Evolutionary conservation across 2,888 invertebrate genomes (phyloP).

Genomic region (Andrena camellia): DNA sequence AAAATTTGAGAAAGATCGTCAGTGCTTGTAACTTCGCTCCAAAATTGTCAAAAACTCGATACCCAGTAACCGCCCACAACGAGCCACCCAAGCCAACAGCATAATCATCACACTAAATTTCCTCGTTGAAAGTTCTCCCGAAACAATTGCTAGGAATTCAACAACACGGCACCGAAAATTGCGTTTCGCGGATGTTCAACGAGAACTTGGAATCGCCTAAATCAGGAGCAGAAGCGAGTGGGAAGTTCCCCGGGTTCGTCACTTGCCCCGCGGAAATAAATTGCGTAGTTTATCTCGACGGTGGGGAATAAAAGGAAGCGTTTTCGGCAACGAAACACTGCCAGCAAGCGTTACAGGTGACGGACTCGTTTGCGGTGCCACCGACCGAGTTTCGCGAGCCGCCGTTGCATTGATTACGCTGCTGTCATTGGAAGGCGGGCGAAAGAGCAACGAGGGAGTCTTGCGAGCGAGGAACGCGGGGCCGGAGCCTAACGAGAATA

Average conservation of each 20-base stretch:
- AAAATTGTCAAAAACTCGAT: no score
- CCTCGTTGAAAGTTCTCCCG: not conserved
- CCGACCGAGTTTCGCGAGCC: conserved; percentile 25
- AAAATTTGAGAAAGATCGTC: no score
- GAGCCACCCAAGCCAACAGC: not conserved
- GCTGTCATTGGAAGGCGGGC: conserved; percentile 56
- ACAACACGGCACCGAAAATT: not conserved
- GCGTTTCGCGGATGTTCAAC: conserved; percentile 24
- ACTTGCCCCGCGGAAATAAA: conserved; percentile 20
- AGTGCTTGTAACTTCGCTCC: no score
- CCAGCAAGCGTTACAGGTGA: conserved; percentile 33
- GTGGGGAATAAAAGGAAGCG: conserved; percentile 24
- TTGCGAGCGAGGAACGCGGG: conserved; percentile 13
- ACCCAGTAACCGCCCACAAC: no score
- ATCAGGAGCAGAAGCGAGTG: conserved; percentile 10
- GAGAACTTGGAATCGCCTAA: conserved; percentile 19
- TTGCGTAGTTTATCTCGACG: conserved; percentile 42
- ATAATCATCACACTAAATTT: not conserved
- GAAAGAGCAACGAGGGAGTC: conserved; percentile 11
- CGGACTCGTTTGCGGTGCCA: conserved; percentile 33
- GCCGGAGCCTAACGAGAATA: conserved; percentile 43
- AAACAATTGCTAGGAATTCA: not conserved
- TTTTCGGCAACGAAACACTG: conserved; percentile 18
- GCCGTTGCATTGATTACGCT: conserved; percentile 52
- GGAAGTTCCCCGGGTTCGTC: not conserved